phyloP scores from a whole-genome alignment of 2,113 vertebrate genomes.

The Sorex fumeus region DNA sequence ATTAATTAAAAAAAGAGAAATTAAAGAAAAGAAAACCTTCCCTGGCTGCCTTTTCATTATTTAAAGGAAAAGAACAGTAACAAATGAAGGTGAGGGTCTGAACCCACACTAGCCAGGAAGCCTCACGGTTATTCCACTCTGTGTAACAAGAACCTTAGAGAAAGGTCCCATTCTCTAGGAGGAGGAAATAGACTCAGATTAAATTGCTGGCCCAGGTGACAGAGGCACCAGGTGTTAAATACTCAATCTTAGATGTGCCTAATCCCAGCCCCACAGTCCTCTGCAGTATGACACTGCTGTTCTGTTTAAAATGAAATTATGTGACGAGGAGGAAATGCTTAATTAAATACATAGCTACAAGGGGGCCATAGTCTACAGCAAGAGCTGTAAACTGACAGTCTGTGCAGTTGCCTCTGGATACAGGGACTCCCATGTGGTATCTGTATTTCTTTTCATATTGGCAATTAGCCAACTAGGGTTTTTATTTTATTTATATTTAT shows the following conservation, averaged over 20 bases:
- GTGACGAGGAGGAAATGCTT: constrained; percentile 43
- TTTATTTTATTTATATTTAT: no score
- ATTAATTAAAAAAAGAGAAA: no score
- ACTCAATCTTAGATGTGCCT: background rate
- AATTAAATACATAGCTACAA: constrained; percentile 66
- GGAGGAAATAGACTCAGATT: constrained; percentile 40
- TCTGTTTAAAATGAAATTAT: constrained; percentile 55
- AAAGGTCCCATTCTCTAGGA: background rate
- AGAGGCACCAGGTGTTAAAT: constrained; percentile 21
- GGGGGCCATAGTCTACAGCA: constrained; percentile 33
- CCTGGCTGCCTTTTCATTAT: constrained; percentile 18
- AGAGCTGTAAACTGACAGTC: constrained; percentile 59
- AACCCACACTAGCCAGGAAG: background rate
- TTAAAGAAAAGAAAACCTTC: constrained; percentile 17
- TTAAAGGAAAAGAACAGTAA: constrained; percentile 9
- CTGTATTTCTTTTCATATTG: constrained; percentile 59
- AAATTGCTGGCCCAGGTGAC: constrained; percentile 34
- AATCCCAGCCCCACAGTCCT: constrained; percentile 15
- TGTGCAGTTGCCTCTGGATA: constrained; percentile 58
- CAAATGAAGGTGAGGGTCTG: constrained; percentile 26
- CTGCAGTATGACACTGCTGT: background rate
- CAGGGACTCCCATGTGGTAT: constrained; percentile 47
- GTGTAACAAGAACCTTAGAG: constrained; percentile 55
- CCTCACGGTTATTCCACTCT: constrained; percentile 49
- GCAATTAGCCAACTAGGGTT: constrained; percentile 47